A percentile compares a stretch with the other conserved stretches of the same genome.
Evolutionary conservation across 2,888 invertebrate genomes (phyloP).

Genomic region (Erebia ligea): DNA sequence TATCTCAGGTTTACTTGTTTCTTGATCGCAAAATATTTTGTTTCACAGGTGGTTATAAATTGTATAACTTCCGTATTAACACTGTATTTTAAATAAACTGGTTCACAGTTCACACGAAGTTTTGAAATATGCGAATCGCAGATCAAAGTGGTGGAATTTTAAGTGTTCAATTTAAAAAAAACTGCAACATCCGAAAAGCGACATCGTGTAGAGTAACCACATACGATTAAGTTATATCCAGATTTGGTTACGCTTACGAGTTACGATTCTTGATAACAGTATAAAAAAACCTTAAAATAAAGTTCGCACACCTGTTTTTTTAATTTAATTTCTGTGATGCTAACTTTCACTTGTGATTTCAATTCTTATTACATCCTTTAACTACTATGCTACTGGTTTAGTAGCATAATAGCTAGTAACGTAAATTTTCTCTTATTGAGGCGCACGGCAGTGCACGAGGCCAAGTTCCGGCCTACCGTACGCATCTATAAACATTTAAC

Average conservation of each 20-base stretch:
- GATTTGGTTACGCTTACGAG: slow-evolving; percentile 52
- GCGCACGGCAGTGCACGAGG: no score
- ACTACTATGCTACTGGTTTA: not conserved
- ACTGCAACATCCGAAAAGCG: slow-evolving; percentile 62
- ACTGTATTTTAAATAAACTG: no score
- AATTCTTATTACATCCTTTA: not conserved
- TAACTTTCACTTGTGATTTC: not conserved
- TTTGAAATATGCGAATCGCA: no score
- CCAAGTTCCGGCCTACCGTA: no score
- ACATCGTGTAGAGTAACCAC: slow-evolving; percentile 60
- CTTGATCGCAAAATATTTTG: not conserved
- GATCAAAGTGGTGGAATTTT: not conserved
- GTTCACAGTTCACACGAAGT: no score
- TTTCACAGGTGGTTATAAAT: no score
- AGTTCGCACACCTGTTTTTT: slow-evolving; percentile 1
- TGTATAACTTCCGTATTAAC: no score
- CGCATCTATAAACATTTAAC: no score
- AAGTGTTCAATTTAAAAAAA: not conserved
- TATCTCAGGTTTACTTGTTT: not conserved
- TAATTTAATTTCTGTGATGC: not conserved
- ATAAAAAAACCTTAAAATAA: not conserved
- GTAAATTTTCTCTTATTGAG: no score
- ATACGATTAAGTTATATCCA: slow-evolving; percentile 9
- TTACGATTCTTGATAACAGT: slow-evolving; percentile 18
- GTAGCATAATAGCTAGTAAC: not conserved